Evolutionary conservation across 2,888 invertebrate genomes (phyloP), one percentile per base, ranked within the genome.

Genomic region (Uloborus plumipes): DNA sequence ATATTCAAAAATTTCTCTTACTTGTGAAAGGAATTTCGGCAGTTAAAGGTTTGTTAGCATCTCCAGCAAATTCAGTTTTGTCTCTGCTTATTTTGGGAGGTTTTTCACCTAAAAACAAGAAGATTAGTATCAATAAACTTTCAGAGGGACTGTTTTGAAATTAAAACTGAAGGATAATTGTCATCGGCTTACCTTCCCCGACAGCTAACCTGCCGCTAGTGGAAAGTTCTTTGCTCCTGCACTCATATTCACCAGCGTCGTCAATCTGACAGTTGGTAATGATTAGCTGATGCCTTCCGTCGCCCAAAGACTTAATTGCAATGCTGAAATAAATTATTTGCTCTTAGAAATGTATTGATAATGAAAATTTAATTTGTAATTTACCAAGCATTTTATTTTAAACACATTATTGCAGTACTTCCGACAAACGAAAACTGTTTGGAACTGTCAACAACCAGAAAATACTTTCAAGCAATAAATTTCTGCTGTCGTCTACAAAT

Each of bases 231-330:
- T 95, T 95, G 73, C 95, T 95, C 88, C 94, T 93, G 88, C 95
- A 96, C 72, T 93, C 93, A 86, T 96, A 94, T 89, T 96, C 96
- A 82, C 97, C 97, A 79, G 93, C 93, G 88, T 97, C 96, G 71
- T 91, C 91, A 92, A 96, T 91, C 86, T 95, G 94, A 69, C 94
- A 89, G 86, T 92, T 93, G 87, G 95, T 95, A 89, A 99, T 96
- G 78, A 98, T 92, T 72, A 99, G 91, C 88, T 96, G 96, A 89
- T 98, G 98, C 88, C 95, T 95, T 77, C 97, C 98, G 88, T 97
- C 96, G 51, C 96, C 96, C 85, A 96, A 91, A 89, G 95, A 96
- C 88, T 96, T 96, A 73, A 97, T 93, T 90, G 96, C 95, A 86
- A 96, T 91, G 86, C 94, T 93, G 72, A 74, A 64, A 72, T 1